phyloP scores from a whole-genome alignment of 2,113 vertebrate species.

The Thryonomys swinderianus region DNA sequence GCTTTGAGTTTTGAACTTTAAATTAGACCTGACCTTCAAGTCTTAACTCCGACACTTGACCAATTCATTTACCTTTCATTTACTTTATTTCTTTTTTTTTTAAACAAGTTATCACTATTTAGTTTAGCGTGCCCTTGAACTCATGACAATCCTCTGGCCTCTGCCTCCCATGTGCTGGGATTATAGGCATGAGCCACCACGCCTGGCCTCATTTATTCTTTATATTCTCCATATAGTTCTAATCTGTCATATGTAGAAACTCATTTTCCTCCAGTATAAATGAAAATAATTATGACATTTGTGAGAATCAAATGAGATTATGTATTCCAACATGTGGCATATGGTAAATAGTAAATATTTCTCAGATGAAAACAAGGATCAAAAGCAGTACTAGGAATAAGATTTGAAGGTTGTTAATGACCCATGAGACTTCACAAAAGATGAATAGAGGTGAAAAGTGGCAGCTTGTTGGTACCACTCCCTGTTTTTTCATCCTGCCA shows the following conservation, averaged over 20 bases:
- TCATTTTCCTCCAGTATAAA: conserved; percentile 14
- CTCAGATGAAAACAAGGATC: not conserved
- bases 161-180: not conserved
- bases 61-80: conserved; percentile 27
- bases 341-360: not conserved
- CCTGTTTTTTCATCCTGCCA: not conserved
- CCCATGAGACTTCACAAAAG: not conserved
- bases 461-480: not conserved
- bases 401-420: not conserved
- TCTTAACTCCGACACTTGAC: not conserved
- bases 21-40: not conserved
- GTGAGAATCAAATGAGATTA: conserved; percentile 19
- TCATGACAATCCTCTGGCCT: not conserved
- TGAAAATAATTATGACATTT: not conserved
- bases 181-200: not conserved
- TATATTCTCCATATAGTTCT: not conserved
- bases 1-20: not conserved
- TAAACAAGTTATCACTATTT: not conserved
- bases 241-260: not conserved
- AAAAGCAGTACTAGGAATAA: not conserved
- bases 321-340: conserved; percentile 1
- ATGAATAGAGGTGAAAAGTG: not conserved
- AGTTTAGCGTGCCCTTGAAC: not conserved
- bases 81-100: not conserved
- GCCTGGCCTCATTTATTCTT: not conserved